These are phyloP conservation scores for Nemurella pictetii DNA, from an alignment of 2,888 invertebrate species.

Conservation along the genomic window DNA sequence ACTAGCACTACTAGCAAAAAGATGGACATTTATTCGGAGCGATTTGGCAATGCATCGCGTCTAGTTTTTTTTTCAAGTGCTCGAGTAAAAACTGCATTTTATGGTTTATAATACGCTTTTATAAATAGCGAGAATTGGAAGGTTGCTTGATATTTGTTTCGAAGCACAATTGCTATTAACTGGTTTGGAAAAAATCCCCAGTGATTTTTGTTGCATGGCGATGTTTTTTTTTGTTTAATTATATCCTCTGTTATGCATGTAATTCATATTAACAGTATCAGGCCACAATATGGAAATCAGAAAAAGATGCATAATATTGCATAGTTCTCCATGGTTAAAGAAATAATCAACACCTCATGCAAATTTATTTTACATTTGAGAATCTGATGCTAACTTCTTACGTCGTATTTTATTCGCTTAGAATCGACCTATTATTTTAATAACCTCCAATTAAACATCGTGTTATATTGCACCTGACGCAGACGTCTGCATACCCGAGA, in stretches of 20 bases:
- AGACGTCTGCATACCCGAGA: not conserved
- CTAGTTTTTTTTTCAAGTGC: not conserved
- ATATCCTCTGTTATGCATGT: not conserved
- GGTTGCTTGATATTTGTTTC: not conserved
- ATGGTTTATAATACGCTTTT: not conserved
- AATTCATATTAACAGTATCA: not conserved
- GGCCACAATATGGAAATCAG: not conserved
- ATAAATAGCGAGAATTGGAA: not conserved
- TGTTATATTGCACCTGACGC: not conserved
- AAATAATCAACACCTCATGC: not conserved
- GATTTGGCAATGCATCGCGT: not conserved
- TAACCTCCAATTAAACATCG: too few relatives aligned
- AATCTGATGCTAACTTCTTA: too few relatives aligned
- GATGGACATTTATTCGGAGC: not conserved
- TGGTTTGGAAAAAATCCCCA: not conserved
- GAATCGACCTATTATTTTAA: too few relatives aligned
- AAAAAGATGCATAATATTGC: not conserved
- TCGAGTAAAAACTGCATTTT: not conserved
- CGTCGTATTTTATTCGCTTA: too few relatives aligned
- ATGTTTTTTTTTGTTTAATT: not conserved
- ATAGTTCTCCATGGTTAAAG: too few relatives aligned
- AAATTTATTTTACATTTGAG: too few relatives aligned
- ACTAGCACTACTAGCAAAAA: too few relatives aligned
- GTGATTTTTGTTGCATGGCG: not conserved
- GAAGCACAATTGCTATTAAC: not conserved